phyloP scores from a whole-genome alignment of 2,113 vertebrate genomes.

The Bothrops jararaca region DNA sequence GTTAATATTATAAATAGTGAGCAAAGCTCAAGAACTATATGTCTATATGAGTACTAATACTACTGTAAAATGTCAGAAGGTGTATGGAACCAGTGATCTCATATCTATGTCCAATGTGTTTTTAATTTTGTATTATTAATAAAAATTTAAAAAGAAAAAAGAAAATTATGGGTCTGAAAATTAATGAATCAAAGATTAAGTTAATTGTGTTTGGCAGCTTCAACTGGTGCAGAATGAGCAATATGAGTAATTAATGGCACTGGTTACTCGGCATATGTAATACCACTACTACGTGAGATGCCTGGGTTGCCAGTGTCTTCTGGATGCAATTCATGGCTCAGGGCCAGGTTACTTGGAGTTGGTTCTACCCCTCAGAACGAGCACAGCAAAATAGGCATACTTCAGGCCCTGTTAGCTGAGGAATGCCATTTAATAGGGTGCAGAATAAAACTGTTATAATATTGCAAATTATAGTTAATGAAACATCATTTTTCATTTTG shows the following conservation, averaged over 20 bases:
- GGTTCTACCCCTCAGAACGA: neutral
- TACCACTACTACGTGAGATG: neutral
- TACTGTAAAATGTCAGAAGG: too few species aligned
- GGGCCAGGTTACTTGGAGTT: neutral
- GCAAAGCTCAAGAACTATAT: too few species aligned
- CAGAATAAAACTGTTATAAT: neutral
- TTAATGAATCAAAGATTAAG: neutral
- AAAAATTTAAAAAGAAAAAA: too few species aligned
- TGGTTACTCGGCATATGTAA: neutral
- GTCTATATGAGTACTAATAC: too few species aligned
- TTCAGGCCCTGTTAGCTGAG: neutral
- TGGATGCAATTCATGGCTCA: neutral
- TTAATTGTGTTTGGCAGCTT: neutral
- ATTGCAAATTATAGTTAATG: conserved; percentile 42
- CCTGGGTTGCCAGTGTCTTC: neutral
- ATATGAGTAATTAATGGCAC: neutral
- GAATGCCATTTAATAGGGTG: neutral
- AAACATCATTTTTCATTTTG: conserved; percentile 33
- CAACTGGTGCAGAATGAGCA: neutral
- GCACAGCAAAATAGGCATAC: neutral
- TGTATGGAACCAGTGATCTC: too few species aligned
- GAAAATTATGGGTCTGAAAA: neutral
- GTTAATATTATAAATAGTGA: too few species aligned
- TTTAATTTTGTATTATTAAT: too few species aligned
- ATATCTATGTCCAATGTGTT: too few species aligned